Conservation (phyloP, 2,113 vertebrate species). For the Chaenogobius annularis region DNA sequence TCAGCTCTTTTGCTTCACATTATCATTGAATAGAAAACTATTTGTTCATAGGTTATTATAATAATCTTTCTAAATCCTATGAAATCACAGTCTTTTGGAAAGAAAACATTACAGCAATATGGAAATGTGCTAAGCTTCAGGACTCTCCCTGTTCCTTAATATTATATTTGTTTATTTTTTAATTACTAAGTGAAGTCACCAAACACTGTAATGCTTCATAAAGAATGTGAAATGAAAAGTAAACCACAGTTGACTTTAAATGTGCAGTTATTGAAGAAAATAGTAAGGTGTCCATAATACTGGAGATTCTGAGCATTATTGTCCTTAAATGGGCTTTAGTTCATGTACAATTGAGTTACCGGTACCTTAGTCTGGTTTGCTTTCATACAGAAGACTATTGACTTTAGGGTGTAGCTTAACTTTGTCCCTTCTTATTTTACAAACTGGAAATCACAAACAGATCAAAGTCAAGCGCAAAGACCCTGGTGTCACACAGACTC, state of each 20-base stretch:
- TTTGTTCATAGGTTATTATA: conserved; percentile 66
- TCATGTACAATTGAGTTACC: conserved; percentile 74
- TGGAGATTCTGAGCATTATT: conserved; percentile 74
- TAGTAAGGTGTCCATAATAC: conserved; percentile 68
- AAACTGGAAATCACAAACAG: conserved; percentile 58
- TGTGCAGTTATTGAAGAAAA: conserved; percentile 71
- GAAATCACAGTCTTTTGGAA: conserved; percentile 88
- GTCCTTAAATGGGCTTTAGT: conserved; percentile 69
- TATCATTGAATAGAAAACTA: conserved; percentile 75
- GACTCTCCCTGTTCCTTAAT: conserved; percentile 64
- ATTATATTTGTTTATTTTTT: conserved; percentile 38
- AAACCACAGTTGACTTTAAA: conserved; percentile 68
- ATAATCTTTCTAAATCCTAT: conserved; percentile 81
- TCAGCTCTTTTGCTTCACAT: conserved; percentile 70
- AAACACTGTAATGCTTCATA: conserved; percentile 73
- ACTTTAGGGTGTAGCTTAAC: conserved; percentile 41
- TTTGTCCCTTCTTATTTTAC: conserved; percentile 57
- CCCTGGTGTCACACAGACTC: conserved; percentile 56
- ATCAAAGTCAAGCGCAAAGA: conserved; percentile 41
- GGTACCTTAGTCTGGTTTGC: conserved; percentile 67
- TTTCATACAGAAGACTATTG: conserved; percentile 67
- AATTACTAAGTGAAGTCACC: conserved; percentile 77
- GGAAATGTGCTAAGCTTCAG: conserved; percentile 79
- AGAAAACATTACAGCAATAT: conserved; percentile 77
- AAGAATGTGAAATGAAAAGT: conserved; percentile 70